Percentiles rank a stretch among this genome's conserved stretches.
These are phyloP conservation scores for Oryzias celebensis DNA, from an alignment of 2,113 vertebrate genomes.

Conservation along the genomic window DNA sequence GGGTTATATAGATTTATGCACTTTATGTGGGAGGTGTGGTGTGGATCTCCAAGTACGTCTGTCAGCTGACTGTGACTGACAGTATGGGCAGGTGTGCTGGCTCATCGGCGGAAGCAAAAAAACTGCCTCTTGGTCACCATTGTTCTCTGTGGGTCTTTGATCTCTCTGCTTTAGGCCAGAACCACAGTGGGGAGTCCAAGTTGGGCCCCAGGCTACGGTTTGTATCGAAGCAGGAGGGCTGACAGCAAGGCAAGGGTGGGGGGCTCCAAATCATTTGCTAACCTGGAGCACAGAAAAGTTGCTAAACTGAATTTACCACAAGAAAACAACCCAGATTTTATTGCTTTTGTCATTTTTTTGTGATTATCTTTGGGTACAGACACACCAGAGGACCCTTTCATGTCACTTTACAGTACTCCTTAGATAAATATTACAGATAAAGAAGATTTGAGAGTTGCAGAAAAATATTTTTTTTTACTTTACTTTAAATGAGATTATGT, in stretches of 20 bases:
- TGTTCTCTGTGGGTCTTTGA: conserved; percentile 88
- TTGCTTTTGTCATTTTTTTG: background rate
- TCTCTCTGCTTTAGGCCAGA: conserved; percentile 81
- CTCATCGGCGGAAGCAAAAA: conserved; percentile 74
- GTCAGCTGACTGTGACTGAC: conserved; percentile 77
- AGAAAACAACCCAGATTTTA: too few species aligned
- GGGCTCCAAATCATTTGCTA: conserved; percentile 21
- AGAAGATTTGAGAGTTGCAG: too few species aligned
- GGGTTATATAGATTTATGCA: too few species aligned
- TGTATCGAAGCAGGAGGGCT: conserved; percentile 68
- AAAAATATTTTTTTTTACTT: too few species aligned
- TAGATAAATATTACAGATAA: background rate
- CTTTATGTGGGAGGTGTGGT: background rate
- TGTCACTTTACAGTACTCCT: background rate
- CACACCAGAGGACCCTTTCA: background rate
- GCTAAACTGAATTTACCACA: conserved; percentile 13
- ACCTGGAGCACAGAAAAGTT: conserved; percentile 7
- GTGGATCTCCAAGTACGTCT: conserved; percentile 16
- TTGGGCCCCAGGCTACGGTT: conserved; percentile 73
- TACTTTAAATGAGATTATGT: too few species aligned
- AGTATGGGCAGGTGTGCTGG: conserved; percentile 84
- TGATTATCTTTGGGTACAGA: conserved; percentile 5
- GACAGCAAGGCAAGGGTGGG: conserved; percentile 38
- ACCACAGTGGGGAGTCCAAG: conserved; percentile 79
- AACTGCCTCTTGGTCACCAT: conserved; percentile 77